A percentile compares a stretch with the other conserved stretches of the same genome.
phyloP scores from a whole-genome alignment of 2,797 vertebrate species.

The Sandelia bainsii region DNA sequence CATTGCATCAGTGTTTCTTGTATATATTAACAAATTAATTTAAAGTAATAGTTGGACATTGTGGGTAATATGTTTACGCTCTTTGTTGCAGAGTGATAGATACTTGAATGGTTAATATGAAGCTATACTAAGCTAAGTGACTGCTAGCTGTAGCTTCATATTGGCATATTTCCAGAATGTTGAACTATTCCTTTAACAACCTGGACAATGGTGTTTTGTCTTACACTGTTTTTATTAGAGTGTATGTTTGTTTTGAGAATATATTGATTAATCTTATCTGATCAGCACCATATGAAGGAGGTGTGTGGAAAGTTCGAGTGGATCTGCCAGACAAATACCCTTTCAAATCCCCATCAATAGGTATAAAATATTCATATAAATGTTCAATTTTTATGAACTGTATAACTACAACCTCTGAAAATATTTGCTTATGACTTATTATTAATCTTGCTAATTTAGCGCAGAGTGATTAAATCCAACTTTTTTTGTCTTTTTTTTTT shows the following conservation, averaged over 20 bases:
- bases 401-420: background rate
- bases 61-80: too few relatives aligned
- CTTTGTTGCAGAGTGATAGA: too few relatives aligned
- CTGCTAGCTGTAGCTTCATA: too few relatives aligned
- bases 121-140: background rate
- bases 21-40: background rate
- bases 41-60: too few relatives aligned
- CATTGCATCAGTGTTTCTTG: background rate
- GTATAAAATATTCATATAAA: constrained; percentile 74
- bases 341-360: constrained; percentile 99
- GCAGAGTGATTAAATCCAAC: background rate
- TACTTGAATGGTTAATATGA: too few relatives aligned
- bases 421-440: background rate
- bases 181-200: background rate
- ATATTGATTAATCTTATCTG: constrained; percentile 6
- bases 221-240: background rate
- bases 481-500: constrained; percentile 8
- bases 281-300: constrained; percentile 94
- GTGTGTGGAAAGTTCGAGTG: constrained; percentile 98
- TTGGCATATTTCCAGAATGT: background rate
- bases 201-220: background rate
- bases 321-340: constrained; percentile 99
- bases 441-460: background rate
- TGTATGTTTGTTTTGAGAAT: background rate
- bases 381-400: background rate